Base-by-base conservation (phyloP, 2,113 vertebrate genomes). In the Falco punctatus region DNA sequence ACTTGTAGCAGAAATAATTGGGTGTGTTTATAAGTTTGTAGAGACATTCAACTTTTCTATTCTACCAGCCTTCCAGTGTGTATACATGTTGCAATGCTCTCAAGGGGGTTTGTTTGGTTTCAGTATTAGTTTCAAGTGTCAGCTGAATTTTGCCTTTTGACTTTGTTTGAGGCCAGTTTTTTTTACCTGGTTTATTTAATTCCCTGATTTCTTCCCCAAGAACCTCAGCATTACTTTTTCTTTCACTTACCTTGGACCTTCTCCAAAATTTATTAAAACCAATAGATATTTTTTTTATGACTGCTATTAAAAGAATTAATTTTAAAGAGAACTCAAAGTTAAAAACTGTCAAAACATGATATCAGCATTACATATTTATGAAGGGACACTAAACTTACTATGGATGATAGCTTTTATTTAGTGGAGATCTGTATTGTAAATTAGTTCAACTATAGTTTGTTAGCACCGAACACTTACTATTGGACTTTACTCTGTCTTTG, bases 331-430 rank as follows among this genome's bases (percentile, higher is more conserved):
- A 70, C 40, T 46, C 42, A 54, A 95, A 40, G 38, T 51, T 70
- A 73, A 62, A 86, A 92, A 69, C 38, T 64, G 59, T 94, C 82
- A 91, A 28, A 94, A 67, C 66, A 40, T 67, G 88, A 6, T 48
- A 64, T 86, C 33, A 84, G 55, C 62, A 73, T 92, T 81, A 84
- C 44, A 71, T 91, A 88, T 92, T 95, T 78, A 86, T 83, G 82
- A 94, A 86, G 61, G 71, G 54, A 66, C n/a, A 92, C 62, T 92
- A 92, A 95, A 90, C 51, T 90, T 90, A 83, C 52, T 81, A 86
- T 74, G 51, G 33, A 26, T 42, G 33, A 51, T 84, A 88, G 40
- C 69, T 96, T 81, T 38, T 74, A 69, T 86, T 96, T 87, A 81
- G 40, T 84, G 66, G 65, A 94, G 73, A 81, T 83, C 44, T 81